phyloP scores from a whole-genome alignment of 2,888 invertebrate genomes.

The Neoascia interrupta region DNA sequence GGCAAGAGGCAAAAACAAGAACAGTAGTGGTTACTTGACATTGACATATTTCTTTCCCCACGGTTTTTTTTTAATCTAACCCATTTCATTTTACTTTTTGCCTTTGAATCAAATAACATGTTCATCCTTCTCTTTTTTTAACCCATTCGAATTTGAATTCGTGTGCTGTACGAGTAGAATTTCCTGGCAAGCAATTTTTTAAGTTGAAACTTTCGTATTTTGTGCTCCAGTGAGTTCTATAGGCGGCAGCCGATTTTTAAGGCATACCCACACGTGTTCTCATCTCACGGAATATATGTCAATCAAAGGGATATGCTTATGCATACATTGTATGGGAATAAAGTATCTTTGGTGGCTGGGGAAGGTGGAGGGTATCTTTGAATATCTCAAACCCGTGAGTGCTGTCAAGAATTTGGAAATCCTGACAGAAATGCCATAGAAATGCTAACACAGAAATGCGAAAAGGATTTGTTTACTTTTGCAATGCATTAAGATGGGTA shows the following conservation, averaged over 20 bases:
- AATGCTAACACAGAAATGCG: not conserved
- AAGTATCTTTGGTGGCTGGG: not conserved
- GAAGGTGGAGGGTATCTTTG: not conserved
- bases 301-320: slow-evolving; percentile 26
- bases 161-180: not conserved
- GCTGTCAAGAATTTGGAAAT: slow-evolving; percentile 45
- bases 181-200: too few species aligned
- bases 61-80: too few species aligned
- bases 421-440: slow-evolving; percentile 25
- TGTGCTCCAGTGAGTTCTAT: slow-evolving; percentile 20
- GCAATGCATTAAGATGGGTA: not conserved
- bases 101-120: slow-evolving; percentile 18
- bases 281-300: slow-evolving; percentile 27
- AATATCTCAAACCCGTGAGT: slow-evolving; percentile 14
- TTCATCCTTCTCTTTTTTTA: slow-evolving; percentile 22
- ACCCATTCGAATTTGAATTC: slow-evolving; percentile 11
- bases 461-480: slow-evolving; percentile 9
- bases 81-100: not conserved
- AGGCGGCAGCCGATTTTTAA: not conserved
- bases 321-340: not conserved
- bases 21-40: too few species aligned
- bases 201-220: slow-evolving; percentile 31
- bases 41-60: too few species aligned
- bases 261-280: slow-evolving; percentile 17
- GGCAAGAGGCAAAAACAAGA: too few species aligned